Conservation (phyloP, 2,113 vertebrate species). For the Aptenodytes forsteri region DNA sequence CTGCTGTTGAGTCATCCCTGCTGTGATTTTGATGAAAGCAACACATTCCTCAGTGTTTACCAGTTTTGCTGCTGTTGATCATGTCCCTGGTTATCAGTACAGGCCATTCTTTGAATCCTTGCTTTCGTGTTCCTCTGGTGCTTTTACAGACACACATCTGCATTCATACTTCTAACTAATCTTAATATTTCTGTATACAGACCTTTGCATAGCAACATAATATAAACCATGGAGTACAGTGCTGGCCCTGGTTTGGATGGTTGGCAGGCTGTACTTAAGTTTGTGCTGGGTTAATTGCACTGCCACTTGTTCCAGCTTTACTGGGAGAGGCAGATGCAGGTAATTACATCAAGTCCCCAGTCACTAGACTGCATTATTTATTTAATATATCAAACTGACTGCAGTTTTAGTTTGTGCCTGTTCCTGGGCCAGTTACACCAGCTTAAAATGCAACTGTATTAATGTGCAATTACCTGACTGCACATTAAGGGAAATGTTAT, state of each 20-base stretch:
- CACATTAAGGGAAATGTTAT: background rate
- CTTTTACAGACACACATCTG: background rate
- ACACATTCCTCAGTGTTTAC: background rate
- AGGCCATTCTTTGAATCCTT: background rate
- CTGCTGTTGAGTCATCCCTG: accelerated
- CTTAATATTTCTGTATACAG: background rate
- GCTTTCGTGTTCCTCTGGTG: background rate
- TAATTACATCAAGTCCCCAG: background rate
- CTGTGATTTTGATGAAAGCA: background rate
- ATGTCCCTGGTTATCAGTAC: background rate
- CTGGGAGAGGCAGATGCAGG: background rate
- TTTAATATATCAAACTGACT: background rate
- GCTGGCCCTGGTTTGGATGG: background rate
- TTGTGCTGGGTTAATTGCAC: background rate
- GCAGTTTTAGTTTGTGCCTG: background rate
- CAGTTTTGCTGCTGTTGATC: background rate
- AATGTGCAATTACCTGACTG: background rate
- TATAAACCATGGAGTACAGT: background rate
- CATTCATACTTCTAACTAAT: background rate
- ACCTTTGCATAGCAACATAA: background rate
- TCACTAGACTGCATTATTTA: background rate
- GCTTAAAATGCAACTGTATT: background rate
- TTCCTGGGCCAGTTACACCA: background rate
- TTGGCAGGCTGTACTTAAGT: background rate
- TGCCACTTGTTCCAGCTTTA: background rate